phyloP scores from a whole-genome alignment of 2,888 invertebrate genomes.

The Fragum whitleyi region DNA sequence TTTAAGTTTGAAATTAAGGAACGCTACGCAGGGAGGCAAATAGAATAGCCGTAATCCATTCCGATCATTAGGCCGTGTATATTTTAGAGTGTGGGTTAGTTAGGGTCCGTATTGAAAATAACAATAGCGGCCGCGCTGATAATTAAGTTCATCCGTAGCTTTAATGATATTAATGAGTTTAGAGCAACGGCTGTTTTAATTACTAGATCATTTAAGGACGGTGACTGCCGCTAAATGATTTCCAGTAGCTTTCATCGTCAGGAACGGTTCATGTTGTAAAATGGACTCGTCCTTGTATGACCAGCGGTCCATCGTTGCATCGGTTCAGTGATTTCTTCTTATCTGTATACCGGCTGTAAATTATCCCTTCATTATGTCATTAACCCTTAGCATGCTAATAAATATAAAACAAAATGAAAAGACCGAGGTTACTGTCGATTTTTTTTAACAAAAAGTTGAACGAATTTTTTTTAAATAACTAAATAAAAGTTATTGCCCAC shows the following conservation, averaged over 20 bases:
- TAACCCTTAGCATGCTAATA: background rate
- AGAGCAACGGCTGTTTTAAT: background rate
- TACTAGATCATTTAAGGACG: background rate
- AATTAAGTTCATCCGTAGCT: background rate
- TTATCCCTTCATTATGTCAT: slow-evolving; percentile 20
- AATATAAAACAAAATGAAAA: too few relatives aligned
- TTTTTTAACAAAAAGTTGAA: too few relatives aligned
- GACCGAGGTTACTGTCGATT: too few relatives aligned
- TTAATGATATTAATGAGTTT: background rate
- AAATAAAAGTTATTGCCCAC: too few relatives aligned
- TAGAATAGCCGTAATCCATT: slow-evolving; percentile 52
- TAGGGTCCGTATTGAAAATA: background rate
- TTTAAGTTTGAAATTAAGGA: slow-evolving; percentile 39
- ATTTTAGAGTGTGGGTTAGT: slow-evolving; percentile 29
- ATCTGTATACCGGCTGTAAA: background rate
- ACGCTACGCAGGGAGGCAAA: slow-evolving; percentile 43
- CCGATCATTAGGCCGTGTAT: slow-evolving; percentile 60
- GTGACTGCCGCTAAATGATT: background rate
- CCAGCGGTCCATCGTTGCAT: slow-evolving; percentile 2
- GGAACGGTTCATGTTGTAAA: background rate
- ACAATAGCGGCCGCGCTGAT: slow-evolving; percentile 1
- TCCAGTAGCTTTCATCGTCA: background rate
- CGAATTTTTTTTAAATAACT: too few relatives aligned
- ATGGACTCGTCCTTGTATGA: slow-evolving; percentile 20
- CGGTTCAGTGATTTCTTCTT: slow-evolving; percentile 22